These are phyloP conservation scores for Cyphomyrus plagiostoma DNA, from an alignment of 2,113 vertebrate genomes.

Conservation along the genomic window DNA sequence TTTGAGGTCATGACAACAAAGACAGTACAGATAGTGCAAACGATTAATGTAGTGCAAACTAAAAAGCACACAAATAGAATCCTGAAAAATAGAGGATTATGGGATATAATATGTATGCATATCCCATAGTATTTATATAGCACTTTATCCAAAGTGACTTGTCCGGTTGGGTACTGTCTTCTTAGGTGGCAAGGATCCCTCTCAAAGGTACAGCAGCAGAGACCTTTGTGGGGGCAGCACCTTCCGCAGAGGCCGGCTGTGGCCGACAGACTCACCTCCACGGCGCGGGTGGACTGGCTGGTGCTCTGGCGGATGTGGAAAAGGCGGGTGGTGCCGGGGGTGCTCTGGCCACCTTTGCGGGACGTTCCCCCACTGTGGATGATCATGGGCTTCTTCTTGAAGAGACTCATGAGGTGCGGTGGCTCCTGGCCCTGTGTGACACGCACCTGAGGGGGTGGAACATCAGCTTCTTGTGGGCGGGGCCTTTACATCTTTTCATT, in stretches of 20 bases:
- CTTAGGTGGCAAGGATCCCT: not conserved
- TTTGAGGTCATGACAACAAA: not conserved
- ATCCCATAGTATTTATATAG: not conserved
- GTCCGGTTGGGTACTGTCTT: not conserved
- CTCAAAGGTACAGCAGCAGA: not conserved
- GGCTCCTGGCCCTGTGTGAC: slow-evolving; percentile 66
- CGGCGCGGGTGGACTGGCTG: slow-evolving; percentile 51
- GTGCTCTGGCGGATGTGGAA: slow-evolving; percentile 61
- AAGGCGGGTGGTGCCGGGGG: slow-evolving; percentile 41
- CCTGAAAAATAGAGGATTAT: not conserved
- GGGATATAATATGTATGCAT: not conserved
- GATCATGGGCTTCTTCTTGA: slow-evolving; percentile 57
- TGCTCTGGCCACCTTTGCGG: slow-evolving; percentile 41
- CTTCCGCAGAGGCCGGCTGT: not conserved
- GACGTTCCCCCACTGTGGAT: slow-evolving; percentile 60
- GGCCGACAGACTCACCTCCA: slow-evolving; percentile 55
- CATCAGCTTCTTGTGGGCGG: not conserved
- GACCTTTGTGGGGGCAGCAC: not conserved
- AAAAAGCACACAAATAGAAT: not conserved
- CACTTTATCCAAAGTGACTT: not conserved
- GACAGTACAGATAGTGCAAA: not conserved
- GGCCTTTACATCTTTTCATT: not conserved
- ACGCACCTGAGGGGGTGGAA: slow-evolving; percentile 51
- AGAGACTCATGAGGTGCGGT: slow-evolving; percentile 61
- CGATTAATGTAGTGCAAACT: not conserved